Evolutionary conservation across 2,797 vertebrate genomes (phyloP).

Genomic region (Bufotes viridis): DNA sequence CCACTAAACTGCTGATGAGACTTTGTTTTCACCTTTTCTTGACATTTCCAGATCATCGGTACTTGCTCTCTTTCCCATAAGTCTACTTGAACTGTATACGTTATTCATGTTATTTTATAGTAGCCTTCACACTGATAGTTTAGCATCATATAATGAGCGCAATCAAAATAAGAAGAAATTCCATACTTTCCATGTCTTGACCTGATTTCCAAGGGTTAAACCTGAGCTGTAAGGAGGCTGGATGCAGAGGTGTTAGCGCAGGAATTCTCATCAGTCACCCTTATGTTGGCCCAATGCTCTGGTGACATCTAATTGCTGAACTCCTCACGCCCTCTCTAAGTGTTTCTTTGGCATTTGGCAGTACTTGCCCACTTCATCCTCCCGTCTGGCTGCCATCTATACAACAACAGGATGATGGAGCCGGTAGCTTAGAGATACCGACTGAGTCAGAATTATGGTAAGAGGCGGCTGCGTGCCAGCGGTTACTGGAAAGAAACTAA

Average conservation of each 20-base stretch:
- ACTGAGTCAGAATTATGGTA: constrained; percentile 71
- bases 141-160: neutral
- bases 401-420: constrained; percentile 51
- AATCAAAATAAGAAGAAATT: neutral
- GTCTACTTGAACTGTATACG: neutral
- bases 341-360: constrained; percentile 53
- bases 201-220: neutral
- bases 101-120: neutral
- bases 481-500: constrained; percentile 70
- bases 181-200: neutral
- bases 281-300: constrained; percentile 43
- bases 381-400: neutral
- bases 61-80: no score
- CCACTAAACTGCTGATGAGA: no score
- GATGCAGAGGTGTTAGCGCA: neutral
- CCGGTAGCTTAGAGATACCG: constrained; percentile 70
- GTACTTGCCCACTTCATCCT: constrained; percentile 2
- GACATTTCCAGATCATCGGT: no score
- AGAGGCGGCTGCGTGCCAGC: constrained; percentile 71
- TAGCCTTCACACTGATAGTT: neutral
- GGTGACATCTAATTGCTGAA: constrained; percentile 49
- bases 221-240: neutral
- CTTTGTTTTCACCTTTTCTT: no score
- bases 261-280: constrained; percentile 1
- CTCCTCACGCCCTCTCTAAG: constrained; percentile 44